These are phyloP conservation scores for Bugula neritina DNA, from an alignment of 2,888 invertebrate species.

Conservation along the genomic window DNA sequence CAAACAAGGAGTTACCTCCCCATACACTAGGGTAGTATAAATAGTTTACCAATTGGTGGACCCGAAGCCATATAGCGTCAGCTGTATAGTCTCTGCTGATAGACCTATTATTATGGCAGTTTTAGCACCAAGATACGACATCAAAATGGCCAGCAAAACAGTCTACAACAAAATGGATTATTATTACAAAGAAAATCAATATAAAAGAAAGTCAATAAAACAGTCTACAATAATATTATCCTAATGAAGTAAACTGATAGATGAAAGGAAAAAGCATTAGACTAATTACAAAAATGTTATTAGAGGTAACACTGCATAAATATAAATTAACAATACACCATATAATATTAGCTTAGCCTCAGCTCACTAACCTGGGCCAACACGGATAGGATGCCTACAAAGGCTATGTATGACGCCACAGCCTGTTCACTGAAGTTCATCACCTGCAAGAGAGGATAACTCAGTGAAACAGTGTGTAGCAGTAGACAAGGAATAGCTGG, in stretches of 20 bases:
- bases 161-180: too few relatives aligned
- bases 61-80: conserved; percentile 95
- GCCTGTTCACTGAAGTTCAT: conserved; percentile 92
- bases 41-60: conserved; percentile 85
- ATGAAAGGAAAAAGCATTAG: too few relatives aligned
- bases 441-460: conserved; percentile 56
- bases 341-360: too few relatives aligned
- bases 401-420: conserved; percentile 95
- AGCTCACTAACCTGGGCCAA: conserved; percentile 79
- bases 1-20: too few relatives aligned
- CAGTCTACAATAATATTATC: too few relatives aligned
- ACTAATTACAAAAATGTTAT: too few relatives aligned
- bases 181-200: conserved; percentile 27
- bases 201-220: background rate
- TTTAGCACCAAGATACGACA: conserved; percentile 84
- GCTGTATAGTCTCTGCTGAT: conserved; percentile 89
- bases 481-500: background rate
- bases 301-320: too few relatives aligned
- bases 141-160: conserved; percentile 64
- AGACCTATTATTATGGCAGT: conserved; percentile 95
- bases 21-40: too few relatives aligned
- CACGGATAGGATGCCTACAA: conserved; percentile 91
- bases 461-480: background rate
- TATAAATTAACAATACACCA: too few relatives aligned
- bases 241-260: too few relatives aligned